Evolutionary conservation across 2,888 invertebrate species (phyloP).

Genomic region (Megaustenia siamemsis): DNA sequence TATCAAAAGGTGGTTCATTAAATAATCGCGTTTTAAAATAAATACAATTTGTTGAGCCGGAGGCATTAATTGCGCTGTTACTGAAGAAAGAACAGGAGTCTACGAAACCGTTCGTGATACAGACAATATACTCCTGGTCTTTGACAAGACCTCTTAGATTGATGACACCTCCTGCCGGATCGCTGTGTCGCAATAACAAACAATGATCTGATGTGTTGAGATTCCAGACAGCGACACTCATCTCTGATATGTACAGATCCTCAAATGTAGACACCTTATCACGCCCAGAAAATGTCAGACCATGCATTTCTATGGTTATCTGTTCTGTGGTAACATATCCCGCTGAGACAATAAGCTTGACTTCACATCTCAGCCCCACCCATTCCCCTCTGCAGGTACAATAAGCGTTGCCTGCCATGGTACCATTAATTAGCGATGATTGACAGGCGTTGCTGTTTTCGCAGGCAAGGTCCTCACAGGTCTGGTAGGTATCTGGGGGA

Average conservation of each 20-base stretch:
- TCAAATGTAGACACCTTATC: background rate
- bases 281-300: background rate
- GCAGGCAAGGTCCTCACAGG: conserved; percentile 57
- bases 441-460: conserved; percentile 57
- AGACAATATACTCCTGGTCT: conserved; percentile 41
- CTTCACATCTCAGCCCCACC: conserved; percentile 56
- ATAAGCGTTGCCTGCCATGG: conserved; percentile 43
- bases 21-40: conserved; percentile 9
- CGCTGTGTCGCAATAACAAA: background rate
- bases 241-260: background rate
- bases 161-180: background rate
- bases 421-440: conserved; percentile 40
- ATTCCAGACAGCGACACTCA: conserved; percentile 31
- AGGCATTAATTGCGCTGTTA: background rate
- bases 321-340: conserved; percentile 38
- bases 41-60: conserved; percentile 19
- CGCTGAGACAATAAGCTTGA: conserved; percentile 36
- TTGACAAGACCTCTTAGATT: background rate
- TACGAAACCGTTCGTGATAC: conserved; percentile 55
- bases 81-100: conserved; percentile 51
- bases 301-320: conserved; percentile 39
- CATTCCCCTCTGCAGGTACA: conserved; percentile 58
- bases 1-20: conserved; percentile 1
- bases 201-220: conserved; percentile 24
- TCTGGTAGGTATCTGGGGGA: conserved; percentile 27